A percentile compares a stretch with the other conserved stretches of the same genome.
phyloP scores from a whole-genome alignment of 2,797 vertebrate species.

The Poeciliopsis presidionis region DNA sequence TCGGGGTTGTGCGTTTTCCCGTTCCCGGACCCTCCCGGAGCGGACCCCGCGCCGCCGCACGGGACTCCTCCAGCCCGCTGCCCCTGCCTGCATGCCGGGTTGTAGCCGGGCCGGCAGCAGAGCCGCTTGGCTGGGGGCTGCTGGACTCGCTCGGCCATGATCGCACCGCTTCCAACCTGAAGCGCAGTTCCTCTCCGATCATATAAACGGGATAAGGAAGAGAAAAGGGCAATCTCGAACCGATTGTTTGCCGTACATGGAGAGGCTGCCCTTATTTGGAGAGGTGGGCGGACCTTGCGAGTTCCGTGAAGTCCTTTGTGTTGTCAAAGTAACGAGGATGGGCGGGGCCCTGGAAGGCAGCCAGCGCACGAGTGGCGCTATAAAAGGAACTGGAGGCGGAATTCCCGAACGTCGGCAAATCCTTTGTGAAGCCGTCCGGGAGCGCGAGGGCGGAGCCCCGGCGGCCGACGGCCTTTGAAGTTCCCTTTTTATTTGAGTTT shows the following conservation, averaged over 20 bases:
- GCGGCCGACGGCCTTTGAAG: constrained; percentile 76
- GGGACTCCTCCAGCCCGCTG: constrained; percentile 88
- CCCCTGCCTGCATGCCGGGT: constrained; percentile 90
- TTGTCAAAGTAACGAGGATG: constrained; percentile 76
- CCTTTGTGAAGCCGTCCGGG: constrained; percentile 79
- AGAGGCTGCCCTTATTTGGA: constrained; percentile 80
- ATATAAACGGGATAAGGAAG: constrained; percentile 93
- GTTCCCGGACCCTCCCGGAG: constrained; percentile 83
- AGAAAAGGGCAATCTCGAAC: constrained; percentile 81
- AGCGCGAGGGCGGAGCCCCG: constrained; percentile 77
- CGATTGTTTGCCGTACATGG: constrained; percentile 88
- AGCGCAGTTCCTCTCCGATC: constrained; percentile 94
- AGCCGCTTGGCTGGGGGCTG: constrained; percentile 97
- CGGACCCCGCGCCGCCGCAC: constrained; percentile 84
- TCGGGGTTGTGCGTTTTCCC: constrained; percentile 93
- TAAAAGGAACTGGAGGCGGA: constrained; percentile 84
- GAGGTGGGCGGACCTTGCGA: constrained; percentile 64
- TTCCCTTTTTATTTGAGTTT: constrained; percentile 78
- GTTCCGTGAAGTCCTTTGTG: constrained; percentile 82
- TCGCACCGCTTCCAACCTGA: constrained; percentile 95
- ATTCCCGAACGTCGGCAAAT: constrained; percentile 84
- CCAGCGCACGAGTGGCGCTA: constrained; percentile 82
- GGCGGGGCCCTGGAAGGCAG: constrained; percentile 71
- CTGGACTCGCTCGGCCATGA: constrained; percentile 99
- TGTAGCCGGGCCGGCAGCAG: constrained; percentile 97